phyloP scores from a whole-genome alignment of 2,113 vertebrate genomes.

The Microcebus lehilahytsara region DNA sequence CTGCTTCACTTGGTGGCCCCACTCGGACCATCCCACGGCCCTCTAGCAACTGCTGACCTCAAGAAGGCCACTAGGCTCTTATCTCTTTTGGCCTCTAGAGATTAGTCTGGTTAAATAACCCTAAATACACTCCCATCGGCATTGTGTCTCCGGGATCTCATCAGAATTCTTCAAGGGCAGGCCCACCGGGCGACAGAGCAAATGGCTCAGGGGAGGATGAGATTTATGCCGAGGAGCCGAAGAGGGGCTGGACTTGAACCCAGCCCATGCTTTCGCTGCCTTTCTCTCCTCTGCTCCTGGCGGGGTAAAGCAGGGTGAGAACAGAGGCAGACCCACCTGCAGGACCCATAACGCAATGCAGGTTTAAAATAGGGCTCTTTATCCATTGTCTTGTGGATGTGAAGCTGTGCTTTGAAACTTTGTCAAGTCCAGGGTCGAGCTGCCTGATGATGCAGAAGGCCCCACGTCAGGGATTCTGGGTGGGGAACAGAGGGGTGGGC shows the following conservation, averaged over 20 bases:
- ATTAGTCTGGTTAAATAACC: neutral
- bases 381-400: neutral
- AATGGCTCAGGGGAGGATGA: neutral
- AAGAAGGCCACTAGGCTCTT: neutral
- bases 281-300: neutral
- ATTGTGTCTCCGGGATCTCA: neutral
- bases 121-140: neutral
- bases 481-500: neutral
- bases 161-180: neutral
- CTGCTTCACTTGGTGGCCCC: neutral
- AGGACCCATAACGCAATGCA: neutral
- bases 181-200: too few species aligned
- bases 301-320: too few species aligned
- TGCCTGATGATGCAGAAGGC: neutral
- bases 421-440: neutral
- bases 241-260: too few species aligned
- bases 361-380: neutral
- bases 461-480: neutral
- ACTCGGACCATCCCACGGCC: neutral
- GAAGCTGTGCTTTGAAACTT: neutral
- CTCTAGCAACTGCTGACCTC: neutral
- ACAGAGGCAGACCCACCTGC: neutral
- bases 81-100: neutral
- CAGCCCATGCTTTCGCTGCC: fast-evolving
- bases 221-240: neutral